Base-by-base conservation (phyloP, 2,797 vertebrate species). In the Hipposideros larvatus region DNA sequence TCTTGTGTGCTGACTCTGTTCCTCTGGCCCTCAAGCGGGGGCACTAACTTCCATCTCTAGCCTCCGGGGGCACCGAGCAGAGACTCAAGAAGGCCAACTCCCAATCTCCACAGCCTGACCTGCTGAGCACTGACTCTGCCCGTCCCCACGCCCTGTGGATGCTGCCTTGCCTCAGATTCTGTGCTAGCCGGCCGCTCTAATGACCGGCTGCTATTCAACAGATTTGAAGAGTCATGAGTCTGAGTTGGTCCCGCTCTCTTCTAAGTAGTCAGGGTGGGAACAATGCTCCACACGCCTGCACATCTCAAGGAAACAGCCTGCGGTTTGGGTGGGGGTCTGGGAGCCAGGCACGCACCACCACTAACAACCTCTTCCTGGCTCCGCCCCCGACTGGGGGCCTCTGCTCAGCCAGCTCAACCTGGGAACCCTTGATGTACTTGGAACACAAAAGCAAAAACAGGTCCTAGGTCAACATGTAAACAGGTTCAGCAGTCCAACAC, bases 141-240 rank as follows among this genome's bases (percentile, higher is more conserved):
- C 22, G 22, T 15, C 48, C 48, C 48, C 48, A 14, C 48, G 13
- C 48, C 11, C 59, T 28, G 59, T 26, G 61, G 28, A 15, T 5
- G 5, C 61, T 13, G 59, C 74, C 24, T 24, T 43, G 7, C 37
- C 51, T 6, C 2, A 10, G 61, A 19, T 11, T 41, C 37, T 7
- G 0, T 0, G 16, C 19, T 24, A 74, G 41, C 41, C 0, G 0
- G 14, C 0, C 7, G 19, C 48, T 65, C 74, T 7, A 2, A 9
- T 0, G 18, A 11, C 22, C 2, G 6, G 11, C 14, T 0, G 28
- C 75, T 11, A 4, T 8, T 37, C 2, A 2, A 66, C 46, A 19
- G 34, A 19, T 1, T 0, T 3, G 8, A 9, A 11, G 37, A n/a
- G 13, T 21, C 4, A 0, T 1, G 24, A 0, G 2, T 8, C 4